Percentiles rank a stretch among this genome's conserved stretches.
phyloP scores from a whole-genome alignment of 2,113 vertebrate species.

The Pseudolaguvia tuberculata region DNA sequence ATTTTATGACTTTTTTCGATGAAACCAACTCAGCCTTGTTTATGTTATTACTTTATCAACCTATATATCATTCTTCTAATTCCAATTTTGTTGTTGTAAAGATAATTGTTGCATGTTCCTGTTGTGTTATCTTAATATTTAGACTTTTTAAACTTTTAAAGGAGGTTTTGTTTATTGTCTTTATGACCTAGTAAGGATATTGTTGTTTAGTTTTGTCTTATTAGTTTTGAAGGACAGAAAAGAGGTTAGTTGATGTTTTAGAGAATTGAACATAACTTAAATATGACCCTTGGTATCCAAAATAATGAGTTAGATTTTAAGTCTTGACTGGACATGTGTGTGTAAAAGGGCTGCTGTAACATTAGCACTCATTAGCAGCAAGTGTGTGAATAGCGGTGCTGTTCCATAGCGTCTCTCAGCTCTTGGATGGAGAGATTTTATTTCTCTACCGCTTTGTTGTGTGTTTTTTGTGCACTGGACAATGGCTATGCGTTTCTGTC shows the following conservation, averaged over 20 bases:
- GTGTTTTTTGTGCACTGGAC: conserved; percentile 31
- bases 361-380: conserved; percentile 44
- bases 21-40: neutral
- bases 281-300: neutral
- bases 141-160: too few relatives aligned
- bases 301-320: neutral
- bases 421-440: conserved; percentile 39
- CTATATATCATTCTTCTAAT: neutral
- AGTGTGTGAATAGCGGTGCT: conserved; percentile 38
- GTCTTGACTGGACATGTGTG: neutral
- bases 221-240: too few relatives aligned
- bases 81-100: too few relatives aligned
- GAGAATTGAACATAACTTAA: neutral
- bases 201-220: too few relatives aligned
- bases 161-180: too few relatives aligned
- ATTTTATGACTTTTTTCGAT: neutral
- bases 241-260: too few relatives aligned
- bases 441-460: conserved; percentile 43
- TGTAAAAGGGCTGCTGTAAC: conserved; percentile 39
- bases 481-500: conserved; percentile 43
- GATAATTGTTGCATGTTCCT: too few relatives aligned
- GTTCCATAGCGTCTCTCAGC: conserved; percentile 38
- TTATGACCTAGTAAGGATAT: too few relatives aligned
- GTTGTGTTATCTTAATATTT: too few relatives aligned
- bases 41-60: neutral